These are phyloP conservation scores for Cynodonichthys magdalenae DNA, from an alignment of 2,797 vertebrate species.

Conservation along the genomic window DNA sequence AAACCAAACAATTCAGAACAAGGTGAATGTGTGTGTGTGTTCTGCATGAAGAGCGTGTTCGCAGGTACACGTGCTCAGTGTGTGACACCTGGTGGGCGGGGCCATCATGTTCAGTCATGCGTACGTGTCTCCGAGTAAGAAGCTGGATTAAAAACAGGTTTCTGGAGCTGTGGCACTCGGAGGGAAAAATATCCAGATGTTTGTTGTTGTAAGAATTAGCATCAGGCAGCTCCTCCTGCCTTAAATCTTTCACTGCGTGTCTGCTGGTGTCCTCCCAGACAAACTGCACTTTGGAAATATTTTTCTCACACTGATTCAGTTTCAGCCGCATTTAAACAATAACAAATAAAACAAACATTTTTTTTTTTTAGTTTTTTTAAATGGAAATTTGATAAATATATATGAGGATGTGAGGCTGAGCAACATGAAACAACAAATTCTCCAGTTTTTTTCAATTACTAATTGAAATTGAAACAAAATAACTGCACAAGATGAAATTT, in stretches of 20 bases:
- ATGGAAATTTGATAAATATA: no score
- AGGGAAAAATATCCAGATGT: constrained; percentile 49
- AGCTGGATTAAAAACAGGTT: constrained; percentile 63
- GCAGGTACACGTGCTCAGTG: not conserved
- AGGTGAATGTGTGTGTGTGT: no score
- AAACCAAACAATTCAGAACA: no score
- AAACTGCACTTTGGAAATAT: constrained; percentile 17
- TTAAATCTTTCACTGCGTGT: constrained; percentile 24
- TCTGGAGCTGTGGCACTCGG: constrained; percentile 43
- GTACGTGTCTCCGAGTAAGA: constrained; percentile 45
- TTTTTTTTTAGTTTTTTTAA: not conserved
- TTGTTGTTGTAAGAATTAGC: constrained; percentile 78
- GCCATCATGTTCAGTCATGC: constrained; percentile 75
- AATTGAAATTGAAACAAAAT: no score
- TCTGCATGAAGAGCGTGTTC: not conserved
- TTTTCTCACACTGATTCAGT: constrained; percentile 24
- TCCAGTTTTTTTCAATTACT: no score
- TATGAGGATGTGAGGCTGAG: no score
- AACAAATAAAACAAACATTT: not conserved
- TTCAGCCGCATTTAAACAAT: not conserved
- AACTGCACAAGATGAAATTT: no score
- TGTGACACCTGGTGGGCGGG: constrained; percentile 26
- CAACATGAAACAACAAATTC: no score
- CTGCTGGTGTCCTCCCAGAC: constrained; percentile 16
- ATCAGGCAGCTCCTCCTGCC: constrained; percentile 62